Conservation (phyloP, 2,113 vertebrate species). For the Pteronura brasiliensis region DNA sequence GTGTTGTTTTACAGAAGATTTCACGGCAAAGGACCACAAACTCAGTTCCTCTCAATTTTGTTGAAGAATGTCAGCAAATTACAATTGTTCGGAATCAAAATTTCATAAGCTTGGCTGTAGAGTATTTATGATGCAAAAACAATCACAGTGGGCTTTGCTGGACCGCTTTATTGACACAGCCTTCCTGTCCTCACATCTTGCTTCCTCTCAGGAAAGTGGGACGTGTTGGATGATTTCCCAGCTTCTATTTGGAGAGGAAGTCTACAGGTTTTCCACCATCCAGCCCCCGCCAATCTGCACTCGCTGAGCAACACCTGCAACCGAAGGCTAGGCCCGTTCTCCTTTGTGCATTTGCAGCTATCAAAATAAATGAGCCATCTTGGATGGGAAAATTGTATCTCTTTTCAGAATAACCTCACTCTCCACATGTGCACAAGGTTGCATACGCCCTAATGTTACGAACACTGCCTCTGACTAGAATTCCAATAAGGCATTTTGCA, state of each 20-base stretch:
- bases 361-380: constrained; percentile 70
- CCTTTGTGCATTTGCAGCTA: constrained; percentile 56
- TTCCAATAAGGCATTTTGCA: constrained; percentile 16
- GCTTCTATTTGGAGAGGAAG: constrained; percentile 83
- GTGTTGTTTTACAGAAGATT: constrained; percentile 16
- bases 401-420: constrained; percentile 35
- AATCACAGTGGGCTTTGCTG: constrained; percentile 72
- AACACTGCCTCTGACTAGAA: background rate
- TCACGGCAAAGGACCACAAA: background rate
- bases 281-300: constrained; percentile 69
- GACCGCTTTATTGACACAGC: constrained; percentile 77
- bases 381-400: constrained; percentile 36
- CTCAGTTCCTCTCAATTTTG: constrained; percentile 23
- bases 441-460: background rate
- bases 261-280: constrained; percentile 64
- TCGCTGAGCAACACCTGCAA: constrained; percentile 79
- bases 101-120: constrained; percentile 26
- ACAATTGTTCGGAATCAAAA: constrained; percentile 49
- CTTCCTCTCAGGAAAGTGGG: constrained; percentile 86
- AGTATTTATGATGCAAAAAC: constrained; percentile 76
- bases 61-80: constrained; percentile 51
- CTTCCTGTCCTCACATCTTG: constrained; percentile 83
- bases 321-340: constrained; percentile 20
- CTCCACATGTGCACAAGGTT: constrained; percentile 7
- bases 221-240: constrained; percentile 81